phyloP scores from a whole-genome alignment of 2,113 vertebrate genomes.

The Lasiurus cinereus region DNA sequence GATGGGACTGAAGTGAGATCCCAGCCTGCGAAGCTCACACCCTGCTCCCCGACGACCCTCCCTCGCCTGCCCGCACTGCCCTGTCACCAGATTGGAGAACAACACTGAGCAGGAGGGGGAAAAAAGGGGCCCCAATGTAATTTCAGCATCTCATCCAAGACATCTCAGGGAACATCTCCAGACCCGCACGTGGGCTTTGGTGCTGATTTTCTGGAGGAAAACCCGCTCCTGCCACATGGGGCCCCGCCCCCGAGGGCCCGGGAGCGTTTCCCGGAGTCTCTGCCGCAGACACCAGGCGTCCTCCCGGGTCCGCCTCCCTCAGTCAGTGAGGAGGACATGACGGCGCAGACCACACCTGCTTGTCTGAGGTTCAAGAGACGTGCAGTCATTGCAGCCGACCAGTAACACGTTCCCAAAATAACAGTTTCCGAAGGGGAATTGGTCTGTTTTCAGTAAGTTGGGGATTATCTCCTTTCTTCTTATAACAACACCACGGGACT shows the following conservation, averaged over 20 bases:
- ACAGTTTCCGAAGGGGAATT: conserved; percentile 28
- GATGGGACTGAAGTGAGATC: background rate
- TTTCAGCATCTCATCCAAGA: background rate
- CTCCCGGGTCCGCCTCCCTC: background rate
- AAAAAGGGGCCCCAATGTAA: background rate
- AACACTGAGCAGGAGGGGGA: background rate
- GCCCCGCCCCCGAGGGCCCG: background rate
- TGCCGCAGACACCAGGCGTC: background rate
- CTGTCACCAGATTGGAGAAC: background rate
- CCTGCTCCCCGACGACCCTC: background rate
- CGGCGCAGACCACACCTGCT: background rate
- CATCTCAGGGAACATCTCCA: background rate
- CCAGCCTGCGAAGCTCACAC: background rate
- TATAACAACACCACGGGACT: background rate
- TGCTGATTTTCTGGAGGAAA: background rate
- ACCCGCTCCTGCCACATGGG: background rate
- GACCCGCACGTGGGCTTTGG: background rate
- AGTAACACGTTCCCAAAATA: conserved; percentile 36
- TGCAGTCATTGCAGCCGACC: background rate
- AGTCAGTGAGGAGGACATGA: background rate
- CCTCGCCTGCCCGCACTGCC: background rate
- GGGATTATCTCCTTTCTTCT: conserved; percentile 5
- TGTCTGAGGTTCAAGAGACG: conserved; percentile 1
- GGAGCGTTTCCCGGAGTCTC: background rate
- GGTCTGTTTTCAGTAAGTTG: conserved; percentile 18